Evolutionary conservation across 2,797 vertebrate genomes (phyloP), one percentile per base, ranked within the genome.

Genomic region (Craterocephalus amniculus): DNA sequence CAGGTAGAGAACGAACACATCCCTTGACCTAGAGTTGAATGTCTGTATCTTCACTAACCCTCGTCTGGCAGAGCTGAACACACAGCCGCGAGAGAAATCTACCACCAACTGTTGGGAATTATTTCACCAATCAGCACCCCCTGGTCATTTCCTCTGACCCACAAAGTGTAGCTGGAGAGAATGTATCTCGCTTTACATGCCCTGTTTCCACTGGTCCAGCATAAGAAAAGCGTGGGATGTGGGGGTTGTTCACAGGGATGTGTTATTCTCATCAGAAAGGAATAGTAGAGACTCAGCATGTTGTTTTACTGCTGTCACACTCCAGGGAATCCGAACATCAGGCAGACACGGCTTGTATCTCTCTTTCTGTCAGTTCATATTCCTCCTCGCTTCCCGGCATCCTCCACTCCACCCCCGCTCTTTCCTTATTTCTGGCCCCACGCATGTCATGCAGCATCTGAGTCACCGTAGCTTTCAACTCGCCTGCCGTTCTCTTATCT

Each of bases 231-330:
- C 72, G 20, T 12, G 22, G 72, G 38, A 63, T 52, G 59, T 80
- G 88, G 89, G 85, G 83, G 90, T 81, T 72, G 87, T 85, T 91
- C 81, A 65, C 87, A 76, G 72, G 83, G 78, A 79, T 80, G 87
- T 94, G 93, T 91, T 94, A 92, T 94, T 86, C 92, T 94, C 94
- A 92, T 95, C 90, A 94, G 83, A 87, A 74, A 71, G 59, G 72
- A 72, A 83, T 59, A 88, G 88, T 87, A 90, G 91, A 87, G 89
- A 88, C 80, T 93, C 89, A 87, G 88, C 88, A 86, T 90, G 90
- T 89, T 92, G 90, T 92, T 94, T 94, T 93, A 94, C 87, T 88
- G 89, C 84, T 56, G 54, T 67, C 71, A 77, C 80, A 73, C 90
- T 83, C 70, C 82, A 49, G 87, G 90, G 91, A 88, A 82, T 68